phyloP scores from a whole-genome alignment of 2,797 vertebrate genomes.

The Lepilemur ruficaudatus region DNA sequence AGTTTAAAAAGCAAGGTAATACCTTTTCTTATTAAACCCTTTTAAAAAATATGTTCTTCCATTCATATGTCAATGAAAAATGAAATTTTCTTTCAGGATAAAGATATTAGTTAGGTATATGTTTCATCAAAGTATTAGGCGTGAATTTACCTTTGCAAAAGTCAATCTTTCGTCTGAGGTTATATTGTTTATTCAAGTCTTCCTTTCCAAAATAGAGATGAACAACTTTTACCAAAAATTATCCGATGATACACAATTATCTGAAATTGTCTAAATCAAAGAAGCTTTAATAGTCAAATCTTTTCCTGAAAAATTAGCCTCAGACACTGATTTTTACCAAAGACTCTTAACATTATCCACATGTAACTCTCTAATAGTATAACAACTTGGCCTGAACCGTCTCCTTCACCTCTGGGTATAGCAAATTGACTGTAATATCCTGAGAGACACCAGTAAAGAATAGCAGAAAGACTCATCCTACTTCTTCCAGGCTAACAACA shows the following conservation, averaged over 20 bases:
- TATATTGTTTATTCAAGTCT: not conserved
- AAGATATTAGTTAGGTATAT: not conserved
- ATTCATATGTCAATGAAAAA: not conserved
- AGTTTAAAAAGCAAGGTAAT: not conserved
- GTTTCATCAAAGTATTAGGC: slow-evolving; percentile 18
- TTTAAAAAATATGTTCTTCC: not conserved
- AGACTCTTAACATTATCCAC: not conserved
- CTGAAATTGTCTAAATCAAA: not conserved
- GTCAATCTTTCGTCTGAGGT: not conserved
- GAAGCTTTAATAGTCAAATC: not conserved
- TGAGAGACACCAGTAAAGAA: not conserved
- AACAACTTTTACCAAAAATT: slow-evolving; percentile 30
- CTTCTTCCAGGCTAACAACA: not conserved
- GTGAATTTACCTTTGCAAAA: slow-evolving; percentile 28
- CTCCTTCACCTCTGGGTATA: not conserved
- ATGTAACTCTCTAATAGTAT: not conserved
- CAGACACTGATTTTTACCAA: not conserved
- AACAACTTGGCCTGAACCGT: not conserved
- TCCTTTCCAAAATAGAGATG: slow-evolving; percentile 5
- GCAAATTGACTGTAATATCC: not conserved
- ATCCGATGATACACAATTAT: not conserved
- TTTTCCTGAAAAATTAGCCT: slow-evolving; percentile 23
- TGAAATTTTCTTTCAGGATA: not conserved
- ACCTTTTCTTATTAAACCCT: not conserved
- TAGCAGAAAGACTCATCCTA: not conserved